Conservation (phyloP, 2,797 vertebrate species). For the Spheniscus humboldti region DNA sequence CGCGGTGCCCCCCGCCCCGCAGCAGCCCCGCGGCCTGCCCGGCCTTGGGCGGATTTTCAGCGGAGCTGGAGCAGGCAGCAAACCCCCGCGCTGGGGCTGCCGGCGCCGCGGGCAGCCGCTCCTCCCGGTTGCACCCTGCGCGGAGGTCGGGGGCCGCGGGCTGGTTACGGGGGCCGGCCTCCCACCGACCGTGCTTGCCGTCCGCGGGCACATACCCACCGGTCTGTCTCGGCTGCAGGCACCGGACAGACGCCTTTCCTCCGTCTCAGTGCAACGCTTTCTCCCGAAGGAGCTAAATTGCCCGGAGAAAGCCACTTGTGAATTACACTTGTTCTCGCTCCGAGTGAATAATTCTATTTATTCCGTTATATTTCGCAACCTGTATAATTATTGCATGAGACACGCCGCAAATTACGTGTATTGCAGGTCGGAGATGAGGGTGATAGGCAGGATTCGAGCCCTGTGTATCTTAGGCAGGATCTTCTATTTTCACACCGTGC, state of each 20-base stretch:
- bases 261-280: accelerated
- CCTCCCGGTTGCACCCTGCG: no score
- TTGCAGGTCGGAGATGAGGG: neutral
- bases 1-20: no score
- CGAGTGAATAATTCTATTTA: neutral
- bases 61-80: neutral
- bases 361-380: neutral
- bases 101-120: neutral
- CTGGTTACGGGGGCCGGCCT: neutral
- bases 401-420: neutral
- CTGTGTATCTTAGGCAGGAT: neutral
- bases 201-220: neutral
- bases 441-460: neutral
- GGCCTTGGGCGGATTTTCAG: neutral
- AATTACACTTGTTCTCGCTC: slow-evolving; percentile 3
- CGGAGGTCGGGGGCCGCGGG: no score
- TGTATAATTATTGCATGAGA: neutral
- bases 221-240: neutral
- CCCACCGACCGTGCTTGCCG: neutral
- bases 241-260: neutral
- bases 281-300: neutral
- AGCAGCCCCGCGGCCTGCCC: neutral
- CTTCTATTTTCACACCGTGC: neutral
- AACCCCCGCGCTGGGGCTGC: accelerated
- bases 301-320: neutral